Conservation (phyloP, 2,113 vertebrate genomes). For the Elachura formosa region DNA sequence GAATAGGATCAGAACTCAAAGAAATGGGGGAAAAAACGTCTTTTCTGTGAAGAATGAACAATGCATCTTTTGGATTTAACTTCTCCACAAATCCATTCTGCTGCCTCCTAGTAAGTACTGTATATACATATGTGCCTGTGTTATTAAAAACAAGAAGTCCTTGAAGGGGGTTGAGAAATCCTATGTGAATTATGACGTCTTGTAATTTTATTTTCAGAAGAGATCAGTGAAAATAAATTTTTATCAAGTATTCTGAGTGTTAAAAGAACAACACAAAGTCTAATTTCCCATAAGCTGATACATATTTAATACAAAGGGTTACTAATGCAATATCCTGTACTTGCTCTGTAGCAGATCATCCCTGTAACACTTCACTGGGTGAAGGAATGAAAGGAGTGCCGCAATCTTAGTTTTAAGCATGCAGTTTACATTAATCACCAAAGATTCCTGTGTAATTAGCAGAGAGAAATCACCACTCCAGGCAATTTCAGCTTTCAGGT, state of each 20-base stretch:
- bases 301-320: background rate
- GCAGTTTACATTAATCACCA: background rate
- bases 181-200: background rate
- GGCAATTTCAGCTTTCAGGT: background rate
- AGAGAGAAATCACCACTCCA: background rate
- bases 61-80: background rate
- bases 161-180: background rate
- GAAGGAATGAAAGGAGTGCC: background rate
- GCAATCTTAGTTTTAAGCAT: background rate
- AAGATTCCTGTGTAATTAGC: background rate
- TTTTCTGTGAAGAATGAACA: background rate
- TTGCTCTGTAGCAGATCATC: background rate
- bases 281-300: background rate
- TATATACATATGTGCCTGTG: background rate
- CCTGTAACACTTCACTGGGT: background rate
- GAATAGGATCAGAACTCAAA: background rate
- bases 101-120: background rate
- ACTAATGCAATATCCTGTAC: background rate
- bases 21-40: rapidly evolving
- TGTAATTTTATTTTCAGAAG: background rate
- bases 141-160: background rate
- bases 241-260: background rate
- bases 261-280: background rate
- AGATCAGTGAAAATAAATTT: background rate
- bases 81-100: background rate